A percentile compares a stretch with the other conserved stretches of the same genome.
Evolutionary conservation across 1,140 invertebrate genomes (phyloP).

Genomic region (Eupristina koningsbergeri): DNA sequence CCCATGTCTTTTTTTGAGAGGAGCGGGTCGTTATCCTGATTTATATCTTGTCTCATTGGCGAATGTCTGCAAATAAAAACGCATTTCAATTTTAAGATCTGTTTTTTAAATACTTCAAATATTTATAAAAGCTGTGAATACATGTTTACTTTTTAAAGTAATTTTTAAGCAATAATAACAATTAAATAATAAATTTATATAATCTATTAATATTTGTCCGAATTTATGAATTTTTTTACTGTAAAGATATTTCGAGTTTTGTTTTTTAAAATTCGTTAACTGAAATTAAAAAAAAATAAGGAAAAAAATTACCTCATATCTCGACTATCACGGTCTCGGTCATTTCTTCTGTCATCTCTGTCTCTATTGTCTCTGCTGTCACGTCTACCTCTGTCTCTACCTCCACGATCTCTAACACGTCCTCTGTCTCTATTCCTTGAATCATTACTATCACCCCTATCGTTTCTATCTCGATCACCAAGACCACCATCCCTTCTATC

Average conservation of each 20-base stretch:
- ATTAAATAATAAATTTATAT: too few relatives aligned
- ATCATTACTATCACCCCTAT: constrained; percentile 52
- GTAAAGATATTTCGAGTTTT: too few relatives aligned
- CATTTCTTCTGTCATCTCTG: constrained; percentile 46
- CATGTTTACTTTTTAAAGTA: too few relatives aligned
- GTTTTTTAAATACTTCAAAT: too few relatives aligned
- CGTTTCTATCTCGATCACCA: constrained; percentile 62
- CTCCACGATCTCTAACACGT: constrained; percentile 63
- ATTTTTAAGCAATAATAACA: too few relatives aligned
- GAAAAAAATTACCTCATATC: constrained; percentile 36
- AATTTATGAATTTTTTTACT: too few relatives aligned
- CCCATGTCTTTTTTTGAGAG: constrained; percentile 60
- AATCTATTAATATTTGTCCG: too few relatives aligned
- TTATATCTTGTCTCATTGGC: constrained; percentile 39
- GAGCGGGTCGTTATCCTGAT: constrained; percentile 48
- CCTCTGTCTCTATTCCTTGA: constrained; percentile 62
- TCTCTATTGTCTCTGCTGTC: constrained; percentile 51
- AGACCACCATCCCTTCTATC: constrained; percentile 53
- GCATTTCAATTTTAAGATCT: too few relatives aligned
- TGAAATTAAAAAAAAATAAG: too few relatives aligned
- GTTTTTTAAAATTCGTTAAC: too few relatives aligned
- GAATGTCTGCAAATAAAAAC: constrained; percentile 26
- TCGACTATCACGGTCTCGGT: constrained; percentile 49
- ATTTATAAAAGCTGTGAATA: too few relatives aligned
- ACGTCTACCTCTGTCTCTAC: constrained; percentile 62